A percentile compares a stretch with the other conserved stretches of the same genome.
Evolutionary conservation across 2,113 vertebrate genomes (phyloP).

Genomic region (Crypturellus undulatus): DNA sequence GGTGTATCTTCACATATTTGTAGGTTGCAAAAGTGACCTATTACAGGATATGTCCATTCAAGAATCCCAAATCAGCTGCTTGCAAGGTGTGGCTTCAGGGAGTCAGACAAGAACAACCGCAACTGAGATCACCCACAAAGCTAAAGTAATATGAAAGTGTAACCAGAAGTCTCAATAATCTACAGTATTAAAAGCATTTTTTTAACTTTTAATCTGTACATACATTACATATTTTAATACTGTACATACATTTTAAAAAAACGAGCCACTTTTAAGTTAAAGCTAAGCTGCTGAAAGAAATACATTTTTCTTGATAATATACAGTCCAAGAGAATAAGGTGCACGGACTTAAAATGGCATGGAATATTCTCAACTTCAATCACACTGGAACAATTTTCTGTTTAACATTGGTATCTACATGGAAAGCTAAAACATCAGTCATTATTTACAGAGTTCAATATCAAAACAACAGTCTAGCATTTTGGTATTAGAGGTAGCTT

Average conservation of each 20-base stretch:
- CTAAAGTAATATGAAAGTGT: background rate
- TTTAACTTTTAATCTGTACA: no score
- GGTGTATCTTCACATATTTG: no score
- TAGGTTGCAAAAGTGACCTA: background rate
- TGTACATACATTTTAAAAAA: no score
- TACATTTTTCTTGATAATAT: background rate
- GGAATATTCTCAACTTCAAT: background rate
- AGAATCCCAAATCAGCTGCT: accelerated
- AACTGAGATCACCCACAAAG: background rate
- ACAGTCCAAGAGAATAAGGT: background rate
- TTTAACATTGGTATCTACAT: accelerated
- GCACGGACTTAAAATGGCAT: background rate
- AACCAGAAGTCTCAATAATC: background rate
- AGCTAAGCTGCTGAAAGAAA: background rate
- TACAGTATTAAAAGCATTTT: background rate
- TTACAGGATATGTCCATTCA: accelerated
- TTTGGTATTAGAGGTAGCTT: background rate
- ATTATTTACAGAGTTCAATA: background rate
- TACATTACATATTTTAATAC: no score
- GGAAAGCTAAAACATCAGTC: background rate
- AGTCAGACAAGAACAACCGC: background rate
- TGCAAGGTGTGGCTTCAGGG: accelerated
- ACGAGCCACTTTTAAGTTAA: background rate
- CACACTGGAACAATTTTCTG: background rate
- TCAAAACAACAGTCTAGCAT: background rate